phyloP scores from a whole-genome alignment of 1,140 invertebrate species.

The Carposina sasakii region DNA sequence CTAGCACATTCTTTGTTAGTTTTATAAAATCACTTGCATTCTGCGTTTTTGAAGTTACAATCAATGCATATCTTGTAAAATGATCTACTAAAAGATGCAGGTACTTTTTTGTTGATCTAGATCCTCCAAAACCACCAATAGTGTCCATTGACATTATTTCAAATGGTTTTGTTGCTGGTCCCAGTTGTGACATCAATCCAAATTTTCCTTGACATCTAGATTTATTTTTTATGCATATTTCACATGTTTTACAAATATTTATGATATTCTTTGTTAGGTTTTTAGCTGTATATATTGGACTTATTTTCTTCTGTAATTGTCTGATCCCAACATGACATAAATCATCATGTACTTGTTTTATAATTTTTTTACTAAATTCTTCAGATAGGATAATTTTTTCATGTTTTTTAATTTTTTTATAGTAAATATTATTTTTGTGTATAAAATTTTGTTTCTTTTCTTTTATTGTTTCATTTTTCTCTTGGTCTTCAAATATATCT shows the following conservation, averaged over 20 bases:
- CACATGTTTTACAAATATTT: neutral
- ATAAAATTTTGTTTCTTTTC: slow-evolving; percentile 13
- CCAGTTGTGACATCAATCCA: slow-evolving; percentile 36
- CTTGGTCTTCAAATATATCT: slow-evolving; percentile 18
- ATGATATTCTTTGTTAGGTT: slow-evolving; percentile 4
- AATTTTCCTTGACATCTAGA: slow-evolving; percentile 30
- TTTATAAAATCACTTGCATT: no score
- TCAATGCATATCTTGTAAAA: slow-evolving; percentile 27
- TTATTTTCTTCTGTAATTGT: slow-evolving; percentile 5
- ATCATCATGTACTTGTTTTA: slow-evolving; percentile 5
- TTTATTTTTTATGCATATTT: slow-evolving; percentile 7
- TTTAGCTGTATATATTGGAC: slow-evolving; percentile 10
- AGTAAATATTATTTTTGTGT: neutral
- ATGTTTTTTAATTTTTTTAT: slow-evolving; percentile 2
- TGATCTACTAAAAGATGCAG: slow-evolving; percentile 24
- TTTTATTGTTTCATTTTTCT: slow-evolving; percentile 18
- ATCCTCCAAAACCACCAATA: slow-evolving; percentile 23
- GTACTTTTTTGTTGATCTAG: slow-evolving; percentile 25
- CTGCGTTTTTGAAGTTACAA: slow-evolving; percentile 39
- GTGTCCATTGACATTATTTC: slow-evolving; percentile 25
- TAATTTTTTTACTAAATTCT: slow-evolving; percentile 4
- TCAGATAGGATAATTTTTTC: slow-evolving; percentile 7
- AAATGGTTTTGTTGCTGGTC: slow-evolving; percentile 27
- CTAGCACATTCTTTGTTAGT: no score
- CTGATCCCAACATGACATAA: slow-evolving; percentile 6